Percentiles rank a stretch among this genome's conserved stretches.
Conservation (phyloP, 1,140 invertebrate genomes). For the Drosophila novamexicana region DNA sequence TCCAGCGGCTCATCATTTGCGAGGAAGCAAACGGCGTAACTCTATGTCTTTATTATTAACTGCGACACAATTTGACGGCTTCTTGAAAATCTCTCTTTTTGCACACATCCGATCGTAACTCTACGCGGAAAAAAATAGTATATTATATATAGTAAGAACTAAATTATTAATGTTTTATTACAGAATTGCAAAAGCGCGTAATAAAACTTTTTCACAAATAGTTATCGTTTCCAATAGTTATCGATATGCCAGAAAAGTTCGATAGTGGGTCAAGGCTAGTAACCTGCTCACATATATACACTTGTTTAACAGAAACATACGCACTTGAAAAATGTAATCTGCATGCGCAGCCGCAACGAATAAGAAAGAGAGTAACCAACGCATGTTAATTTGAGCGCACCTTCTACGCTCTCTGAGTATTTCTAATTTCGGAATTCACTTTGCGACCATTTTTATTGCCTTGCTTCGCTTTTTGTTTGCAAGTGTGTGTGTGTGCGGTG, state of each 20-base stretch:
- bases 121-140: too few relatives aligned
- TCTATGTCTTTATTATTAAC: slow-evolving; percentile 35
- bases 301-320: background rate
- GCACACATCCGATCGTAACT: background rate
- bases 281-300: background rate
- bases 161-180: too few relatives aligned
- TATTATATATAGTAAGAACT: too few relatives aligned
- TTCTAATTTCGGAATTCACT: background rate
- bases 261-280: background rate
- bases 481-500: too few relatives aligned
- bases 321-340: background rate
- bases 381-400: background rate
- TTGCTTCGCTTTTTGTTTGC: background rate
- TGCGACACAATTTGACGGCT: slow-evolving; percentile 20
- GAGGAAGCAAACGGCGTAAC: slow-evolving; percentile 25
- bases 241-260: background rate
- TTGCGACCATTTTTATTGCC: background rate
- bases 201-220: too few relatives aligned
- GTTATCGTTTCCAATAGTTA: background rate
- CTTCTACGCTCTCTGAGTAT: background rate
- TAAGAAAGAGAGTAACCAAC: background rate
- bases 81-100: slow-evolving; percentile 9
- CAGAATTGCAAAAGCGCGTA: too few relatives aligned
- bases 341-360: background rate
- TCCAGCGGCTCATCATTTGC: slow-evolving; percentile 15